Conservation (phyloP, 1,140 invertebrate genomes). For the Drosophila jambulina region DNA sequence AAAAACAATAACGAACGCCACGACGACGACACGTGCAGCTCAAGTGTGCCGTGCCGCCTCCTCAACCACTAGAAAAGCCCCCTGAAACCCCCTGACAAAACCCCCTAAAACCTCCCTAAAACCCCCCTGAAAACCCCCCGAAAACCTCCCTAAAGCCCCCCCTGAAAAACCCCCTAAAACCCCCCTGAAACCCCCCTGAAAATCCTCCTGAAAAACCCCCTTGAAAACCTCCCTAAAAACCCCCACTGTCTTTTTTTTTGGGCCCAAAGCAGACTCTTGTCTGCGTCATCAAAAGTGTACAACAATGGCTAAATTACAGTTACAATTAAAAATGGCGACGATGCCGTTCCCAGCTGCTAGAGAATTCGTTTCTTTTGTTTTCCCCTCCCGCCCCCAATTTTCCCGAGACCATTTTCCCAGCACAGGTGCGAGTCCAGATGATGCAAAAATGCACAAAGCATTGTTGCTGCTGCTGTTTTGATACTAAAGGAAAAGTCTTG, state of each 20-base stretch:
- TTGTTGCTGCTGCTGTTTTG: constrained; percentile 18
- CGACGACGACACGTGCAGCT: constrained; percentile 57
- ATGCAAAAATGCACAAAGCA: constrained; percentile 41
- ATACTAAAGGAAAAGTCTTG: constrained; percentile 37
- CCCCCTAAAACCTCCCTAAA: not conserved
- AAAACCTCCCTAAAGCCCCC: not conserved
- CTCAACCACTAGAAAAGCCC: not conserved
- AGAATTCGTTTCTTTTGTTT: constrained; percentile 58
- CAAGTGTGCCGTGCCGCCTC: constrained; percentile 21
- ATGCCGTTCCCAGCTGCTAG: constrained; percentile 41
- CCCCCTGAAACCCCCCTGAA: not conserved
- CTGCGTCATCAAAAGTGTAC: constrained; percentile 79
- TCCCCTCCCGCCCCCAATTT: not conserved
- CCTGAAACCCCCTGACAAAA: not conserved
- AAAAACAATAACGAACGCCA: constrained; percentile 41
- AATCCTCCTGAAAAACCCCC: not conserved
- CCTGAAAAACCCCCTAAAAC: not conserved
- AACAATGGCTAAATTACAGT: constrained; percentile 83
- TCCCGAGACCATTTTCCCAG: not conserved
- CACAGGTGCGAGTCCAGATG: constrained; percentile 16
- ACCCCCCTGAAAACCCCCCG: not conserved
- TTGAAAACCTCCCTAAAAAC: not conserved
- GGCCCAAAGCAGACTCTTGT: constrained; percentile 36
- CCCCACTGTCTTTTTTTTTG: constrained; percentile 17
- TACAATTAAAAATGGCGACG: constrained; percentile 83